phyloP scores from a whole-genome alignment of 2,888 invertebrate species.

The Dasypogon diadema region DNA sequence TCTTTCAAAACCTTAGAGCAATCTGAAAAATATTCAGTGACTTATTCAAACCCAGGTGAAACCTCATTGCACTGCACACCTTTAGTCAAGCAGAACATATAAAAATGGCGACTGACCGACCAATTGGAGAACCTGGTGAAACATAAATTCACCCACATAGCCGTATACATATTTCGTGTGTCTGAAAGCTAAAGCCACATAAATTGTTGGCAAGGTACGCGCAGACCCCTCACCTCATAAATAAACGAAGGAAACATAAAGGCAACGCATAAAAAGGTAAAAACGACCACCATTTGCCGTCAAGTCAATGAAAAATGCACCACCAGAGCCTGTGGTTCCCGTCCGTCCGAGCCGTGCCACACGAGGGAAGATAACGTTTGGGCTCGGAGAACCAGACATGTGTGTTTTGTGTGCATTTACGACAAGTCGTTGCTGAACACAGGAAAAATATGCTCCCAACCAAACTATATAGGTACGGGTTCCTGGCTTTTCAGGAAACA shows the following conservation, averaged over 20 bases:
- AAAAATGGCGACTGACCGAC: constrained; percentile 34
- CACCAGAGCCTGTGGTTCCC: constrained; percentile 16
- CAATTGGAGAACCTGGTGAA: constrained; percentile 29
- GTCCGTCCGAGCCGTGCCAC: neutral
- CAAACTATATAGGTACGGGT: neutral
- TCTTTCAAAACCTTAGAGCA: no score
- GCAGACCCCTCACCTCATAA: constrained; percentile 14
- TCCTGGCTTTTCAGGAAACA: constrained; percentile 14
- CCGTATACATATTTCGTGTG: constrained; percentile 4
- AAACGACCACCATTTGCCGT: constrained; percentile 5
- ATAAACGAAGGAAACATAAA: constrained; percentile 27
- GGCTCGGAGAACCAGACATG: constrained; percentile 20
- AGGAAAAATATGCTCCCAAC: neutral
- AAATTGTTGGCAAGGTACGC: constrained; percentile 36
- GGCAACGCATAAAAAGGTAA: constrained; percentile 17
- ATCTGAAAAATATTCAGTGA: no score
- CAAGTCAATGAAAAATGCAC: constrained; percentile 36
- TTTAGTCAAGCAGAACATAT: neutral
- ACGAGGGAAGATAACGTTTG: neutral
- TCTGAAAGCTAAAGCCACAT: constrained; percentile 26
- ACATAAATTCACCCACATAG: constrained; percentile 44
- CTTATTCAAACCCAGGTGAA: no score
- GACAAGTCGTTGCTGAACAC: neutral
- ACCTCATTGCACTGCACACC: neutral
- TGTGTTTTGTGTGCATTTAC: neutral